These are phyloP conservation scores for Eremophila alpestris DNA, from an alignment of 2,797 vertebrate species.

Conservation along the genomic window DNA sequence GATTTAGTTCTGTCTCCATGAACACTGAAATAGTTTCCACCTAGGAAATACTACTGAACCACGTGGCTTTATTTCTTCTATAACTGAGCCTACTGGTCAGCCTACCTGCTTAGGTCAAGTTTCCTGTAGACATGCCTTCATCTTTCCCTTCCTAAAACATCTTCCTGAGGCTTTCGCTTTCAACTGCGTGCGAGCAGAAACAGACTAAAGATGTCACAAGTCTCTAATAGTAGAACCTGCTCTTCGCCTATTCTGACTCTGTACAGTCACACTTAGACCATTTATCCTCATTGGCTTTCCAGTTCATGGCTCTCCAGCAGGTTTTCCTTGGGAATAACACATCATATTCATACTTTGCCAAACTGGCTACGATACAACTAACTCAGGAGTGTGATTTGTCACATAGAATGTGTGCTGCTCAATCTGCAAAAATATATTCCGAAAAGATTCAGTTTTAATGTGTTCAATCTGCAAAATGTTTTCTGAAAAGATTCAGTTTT, in stretches of 20 bases:
- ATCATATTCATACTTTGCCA: background rate
- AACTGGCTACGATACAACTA: background rate
- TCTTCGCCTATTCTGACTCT: background rate
- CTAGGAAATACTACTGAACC: background rate
- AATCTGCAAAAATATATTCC: background rate
- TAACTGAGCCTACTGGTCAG: background rate
- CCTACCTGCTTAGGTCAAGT: background rate
- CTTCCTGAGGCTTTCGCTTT: background rate
- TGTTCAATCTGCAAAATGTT: background rate
- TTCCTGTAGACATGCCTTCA: background rate
- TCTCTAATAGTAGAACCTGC: background rate
- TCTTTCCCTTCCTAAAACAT: background rate
- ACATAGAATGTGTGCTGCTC: accelerated
- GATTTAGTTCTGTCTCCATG: background rate
- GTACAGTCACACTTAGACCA: background rate
- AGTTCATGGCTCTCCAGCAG: background rate
- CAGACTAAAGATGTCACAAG: background rate
- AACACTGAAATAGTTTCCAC: background rate
- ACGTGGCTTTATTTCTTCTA: background rate
- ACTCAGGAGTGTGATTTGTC: background rate
- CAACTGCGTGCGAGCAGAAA: background rate
- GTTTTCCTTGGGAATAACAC: background rate
- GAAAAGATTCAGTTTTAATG: background rate
- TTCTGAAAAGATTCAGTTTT: background rate
- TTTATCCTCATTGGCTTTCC: background rate